Evolutionary conservation across 2,888 invertebrate species (phyloP).

Genomic region (Halocaridina rubra): DNA sequence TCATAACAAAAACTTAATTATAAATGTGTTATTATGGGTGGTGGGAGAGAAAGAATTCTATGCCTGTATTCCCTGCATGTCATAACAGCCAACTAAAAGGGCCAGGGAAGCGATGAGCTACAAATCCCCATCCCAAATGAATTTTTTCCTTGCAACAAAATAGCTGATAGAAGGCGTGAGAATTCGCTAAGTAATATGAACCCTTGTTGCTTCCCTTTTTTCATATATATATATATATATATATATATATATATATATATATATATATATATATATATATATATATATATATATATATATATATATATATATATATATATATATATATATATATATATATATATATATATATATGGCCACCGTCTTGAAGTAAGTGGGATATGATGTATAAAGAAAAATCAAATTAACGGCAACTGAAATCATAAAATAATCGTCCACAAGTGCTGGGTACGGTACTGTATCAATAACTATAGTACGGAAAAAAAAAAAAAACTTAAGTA

Average conservation of each 20-base stretch:
- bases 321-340: not conserved
- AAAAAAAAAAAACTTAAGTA: too few relatives aligned
- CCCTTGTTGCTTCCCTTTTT: not conserved
- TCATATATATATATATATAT: not conserved
- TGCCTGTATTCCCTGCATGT: too few relatives aligned
- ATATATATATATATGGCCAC: too few relatives aligned
- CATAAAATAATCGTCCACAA: not conserved
- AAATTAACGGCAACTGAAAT: not conserved
- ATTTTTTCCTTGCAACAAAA: too few relatives aligned
- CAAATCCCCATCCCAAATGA: not conserved
- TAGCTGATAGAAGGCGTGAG: too few relatives aligned
- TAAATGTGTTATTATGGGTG: not conserved
- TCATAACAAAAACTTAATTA: not conserved
- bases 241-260: slow-evolving; percentile 1
- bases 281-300: not conserved
- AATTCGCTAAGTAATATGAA: too few relatives aligned
- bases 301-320: not conserved
- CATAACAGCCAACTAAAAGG: too few relatives aligned
- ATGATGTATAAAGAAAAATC: not conserved
- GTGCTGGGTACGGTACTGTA: too few relatives aligned
- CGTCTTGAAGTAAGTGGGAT: not conserved
- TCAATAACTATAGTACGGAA: too few relatives aligned
- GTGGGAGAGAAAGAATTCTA: not conserved
- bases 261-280: not conserved
- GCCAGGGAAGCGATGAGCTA: not conserved